phyloP scores from a whole-genome alignment of 2,888 invertebrate genomes.

The Clivina fossor region DNA sequence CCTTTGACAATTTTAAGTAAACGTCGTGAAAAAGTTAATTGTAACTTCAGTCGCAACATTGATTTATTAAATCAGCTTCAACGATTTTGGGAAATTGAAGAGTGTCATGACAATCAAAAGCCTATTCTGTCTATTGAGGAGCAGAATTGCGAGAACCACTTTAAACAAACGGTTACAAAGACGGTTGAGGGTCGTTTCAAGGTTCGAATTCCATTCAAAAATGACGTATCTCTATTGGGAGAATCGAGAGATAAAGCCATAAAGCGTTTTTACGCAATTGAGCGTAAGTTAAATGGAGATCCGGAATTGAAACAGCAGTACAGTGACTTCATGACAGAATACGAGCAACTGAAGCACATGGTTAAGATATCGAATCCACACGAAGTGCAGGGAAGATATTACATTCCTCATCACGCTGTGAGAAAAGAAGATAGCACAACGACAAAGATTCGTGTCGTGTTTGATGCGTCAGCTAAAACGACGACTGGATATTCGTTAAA shows the following conservation, averaged over 20 bases:
- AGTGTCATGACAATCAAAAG: slow-evolving; percentile 6
- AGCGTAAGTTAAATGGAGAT: slow-evolving; percentile 15
- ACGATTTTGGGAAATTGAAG: slow-evolving; percentile 30
- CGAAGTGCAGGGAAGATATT: not conserved
- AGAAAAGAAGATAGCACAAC: too few relatives aligned
- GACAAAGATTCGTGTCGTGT: too few relatives aligned
- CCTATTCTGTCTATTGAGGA: slow-evolving; percentile 4
- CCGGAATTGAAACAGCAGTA: slow-evolving; percentile 14
- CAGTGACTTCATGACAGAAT: not conserved
- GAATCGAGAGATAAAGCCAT: slow-evolving; percentile 19
- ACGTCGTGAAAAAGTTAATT: not conserved
- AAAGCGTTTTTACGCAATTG: slow-evolving; percentile 18
- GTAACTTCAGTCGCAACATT: not conserved
- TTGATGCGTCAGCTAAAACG: too few relatives aligned
- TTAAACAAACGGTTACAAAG: not conserved
- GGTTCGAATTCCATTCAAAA: slow-evolving; percentile 9
- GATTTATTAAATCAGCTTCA: not conserved
- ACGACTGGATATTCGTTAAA: too few relatives aligned
- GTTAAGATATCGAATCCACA: not conserved
- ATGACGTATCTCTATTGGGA: slow-evolving; percentile 5
- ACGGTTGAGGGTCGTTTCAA: slow-evolving; percentile 4
- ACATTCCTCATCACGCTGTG: slow-evolving; percentile 2
- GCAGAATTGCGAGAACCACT: slow-evolving; percentile 15
- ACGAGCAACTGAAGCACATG: slow-evolving; percentile 19
- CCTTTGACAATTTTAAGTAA: not conserved